Base-by-base conservation (phyloP, 2,888 invertebrate genomes). In the Cynaeus angustus region DNA sequence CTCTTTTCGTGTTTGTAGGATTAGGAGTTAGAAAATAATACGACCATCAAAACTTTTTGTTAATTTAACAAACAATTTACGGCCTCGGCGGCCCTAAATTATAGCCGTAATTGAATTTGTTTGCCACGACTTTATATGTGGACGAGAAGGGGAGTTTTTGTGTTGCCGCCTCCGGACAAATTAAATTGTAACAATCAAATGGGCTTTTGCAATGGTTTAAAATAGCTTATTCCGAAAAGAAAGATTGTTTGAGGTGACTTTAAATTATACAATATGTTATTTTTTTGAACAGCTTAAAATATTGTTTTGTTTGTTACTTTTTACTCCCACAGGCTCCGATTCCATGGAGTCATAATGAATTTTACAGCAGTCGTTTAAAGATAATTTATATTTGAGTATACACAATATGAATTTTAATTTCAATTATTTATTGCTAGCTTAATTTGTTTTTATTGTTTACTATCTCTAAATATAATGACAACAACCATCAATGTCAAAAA, bases 391-490 rank as follows among this genome's bases (percentile, higher is more conserved):
- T 48, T 16, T 30, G 14, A 37, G 10, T 48, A 13, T 30, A 16
- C 38, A 33, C 61, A 50, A 61, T 61, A 16, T 48, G 72, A 73
- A 73, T 75, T 56, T 75, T 71, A 66, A 70, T 73, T 75, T 72
- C 66, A 50, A 71, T 76, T 72, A 76, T 74, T 74, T 73, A 73
- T 73, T 56, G 74, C 71, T 62, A 68, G 74, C 71, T 73, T 74
- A 74, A 77, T 76, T 76, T 73, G 74, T 74, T 78, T 78, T 78
- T 73, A 75, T 75, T 75, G 75, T 75, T 72, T 64, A 67, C 64
- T 46, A 10, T 43, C 33, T 55, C 45, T 21, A 45, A 62, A 33
- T 68, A 73, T 72, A 72, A 74, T 72, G 72, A 76, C 68, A 70
- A 74, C 74, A 71, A 70, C 74, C 74, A 76, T 78, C 78, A 76